Base-by-base conservation (phyloP, 2,888 invertebrate genomes). In the Catotricha subobsoleta region DNA sequence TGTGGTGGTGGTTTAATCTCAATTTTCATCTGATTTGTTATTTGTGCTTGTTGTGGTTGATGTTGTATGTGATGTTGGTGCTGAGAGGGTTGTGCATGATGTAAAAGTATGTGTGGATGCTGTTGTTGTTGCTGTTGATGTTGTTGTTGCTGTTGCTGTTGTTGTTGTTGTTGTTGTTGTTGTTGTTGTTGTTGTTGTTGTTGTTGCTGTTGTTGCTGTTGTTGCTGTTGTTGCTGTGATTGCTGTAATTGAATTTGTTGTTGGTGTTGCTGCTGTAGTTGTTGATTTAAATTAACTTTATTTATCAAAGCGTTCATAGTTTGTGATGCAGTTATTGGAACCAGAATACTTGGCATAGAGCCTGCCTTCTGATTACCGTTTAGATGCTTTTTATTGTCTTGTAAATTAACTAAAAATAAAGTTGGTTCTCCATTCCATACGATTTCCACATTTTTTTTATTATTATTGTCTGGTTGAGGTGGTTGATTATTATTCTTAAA, bases 381-480 rank as follows among this genome's bases (percentile, higher is more conserved):
- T 3, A 66, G 50, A 43, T 68, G 68, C 44, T 60, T 62, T 33
- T 48, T 46, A 6, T 63, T 55, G 47, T 60, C 55, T 33, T 53
- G 67, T 42, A 70, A 64, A 20, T 69, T 66, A 39, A 71, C 56
- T 43, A 71, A 58, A 43, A 71, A 65, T 38, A 70, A 56, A 2
- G 71, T 67, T 40, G 69, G 68, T 29, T 66, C 70, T 33, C 76
- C 72, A 54, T 77, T 77, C 49, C 79, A 66, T 28, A 78, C 69
- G 48, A 78, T 66, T 1, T 74, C 73, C 20, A 70, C 61, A 51
- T 66, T 69, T 43, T 51, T 61, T 56, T 48, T 49, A 12, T 48
- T 30, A 30, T 9, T 33, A 33, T 33, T 25, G 10, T 39, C 33
- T n/a, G 18, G 10, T 9, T 29, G 31, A n/a, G 21, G 15, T 25